Percentiles rank a stretch among this genome's conserved stretches.
These are phyloP conservation scores for Eumacrocentrus americanus DNA, from an alignment of 2,888 invertebrate species.

Conservation along the genomic window DNA sequence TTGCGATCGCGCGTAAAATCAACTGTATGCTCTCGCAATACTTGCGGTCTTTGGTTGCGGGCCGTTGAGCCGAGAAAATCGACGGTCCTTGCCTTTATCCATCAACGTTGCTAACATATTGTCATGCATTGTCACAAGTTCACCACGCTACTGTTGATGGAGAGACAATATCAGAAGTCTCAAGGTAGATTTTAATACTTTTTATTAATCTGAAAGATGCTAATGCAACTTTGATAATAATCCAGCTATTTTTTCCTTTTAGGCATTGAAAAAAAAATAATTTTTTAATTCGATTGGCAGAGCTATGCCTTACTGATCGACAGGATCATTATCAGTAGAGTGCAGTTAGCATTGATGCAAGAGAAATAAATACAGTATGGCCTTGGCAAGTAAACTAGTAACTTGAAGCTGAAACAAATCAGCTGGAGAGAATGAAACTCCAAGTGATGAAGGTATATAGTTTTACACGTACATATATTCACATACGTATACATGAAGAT, in stretches of 20 bases:
- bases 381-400: slow-evolving; percentile 16
- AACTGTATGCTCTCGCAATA: slow-evolving; percentile 11
- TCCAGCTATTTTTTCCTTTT: too few species aligned
- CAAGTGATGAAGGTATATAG: not conserved
- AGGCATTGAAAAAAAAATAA: too few species aligned
- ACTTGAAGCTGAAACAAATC: slow-evolving; percentile 1
- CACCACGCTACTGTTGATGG: too few species aligned
- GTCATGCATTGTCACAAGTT: too few species aligned
- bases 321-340: slow-evolving; percentile 11
- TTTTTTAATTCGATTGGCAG: not conserved
- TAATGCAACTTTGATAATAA: too few species aligned
- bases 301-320: slow-evolving; percentile 10
- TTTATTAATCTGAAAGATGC: too few species aligned
- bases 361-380: slow-evolving; percentile 16
- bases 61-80: slow-evolving; percentile 10
- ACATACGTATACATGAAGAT: not conserved
- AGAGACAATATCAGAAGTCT: too few species aligned
- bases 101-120: not conserved
- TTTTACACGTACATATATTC: not conserved
- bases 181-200: too few species aligned
- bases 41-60: slow-evolving; percentile 12
- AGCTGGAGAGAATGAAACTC: slow-evolving; percentile 8
- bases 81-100: not conserved
- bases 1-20: slow-evolving; percentile 22
- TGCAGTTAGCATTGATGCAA: slow-evolving; percentile 1